These are phyloP conservation scores for Epinephelus malabaricus DNA, from an alignment of 2,797 vertebrate species.

Conservation along the genomic window DNA sequence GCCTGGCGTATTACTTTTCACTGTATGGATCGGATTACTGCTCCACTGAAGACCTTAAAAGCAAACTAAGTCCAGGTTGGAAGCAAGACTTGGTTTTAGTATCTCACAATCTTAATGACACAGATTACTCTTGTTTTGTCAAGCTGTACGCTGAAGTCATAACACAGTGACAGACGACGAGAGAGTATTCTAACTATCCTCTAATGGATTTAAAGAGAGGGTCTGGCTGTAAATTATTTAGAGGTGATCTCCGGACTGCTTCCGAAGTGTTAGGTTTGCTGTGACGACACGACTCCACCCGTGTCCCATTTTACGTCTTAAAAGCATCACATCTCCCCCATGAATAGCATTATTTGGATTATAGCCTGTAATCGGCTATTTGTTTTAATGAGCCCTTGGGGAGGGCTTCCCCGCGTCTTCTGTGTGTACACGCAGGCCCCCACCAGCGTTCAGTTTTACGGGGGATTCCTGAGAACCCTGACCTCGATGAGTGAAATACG, in stretches of 20 bases:
- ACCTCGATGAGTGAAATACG: constrained; percentile 88
- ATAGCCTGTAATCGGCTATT: constrained; percentile 79
- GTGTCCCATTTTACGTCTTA: constrained; percentile 61
- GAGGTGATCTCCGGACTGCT: constrained; percentile 51
- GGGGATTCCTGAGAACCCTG: constrained; percentile 84
- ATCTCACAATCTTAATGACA: constrained; percentile 56
- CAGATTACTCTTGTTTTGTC: constrained; percentile 75
- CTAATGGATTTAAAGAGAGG: constrained; percentile 65
- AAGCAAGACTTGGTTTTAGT: constrained; percentile 31
- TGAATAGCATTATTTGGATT: constrained; percentile 80
- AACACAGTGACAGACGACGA: constrained; percentile 62
- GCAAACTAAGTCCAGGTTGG: constrained; percentile 48
- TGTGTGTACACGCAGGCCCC: constrained; percentile 47
- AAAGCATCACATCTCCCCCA: constrained; percentile 55
- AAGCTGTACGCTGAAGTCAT: constrained; percentile 62
- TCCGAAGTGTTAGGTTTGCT: constrained; percentile 52
- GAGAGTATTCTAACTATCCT: constrained; percentile 50
- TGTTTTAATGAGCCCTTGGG: constrained; percentile 80
- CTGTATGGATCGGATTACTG: constrained; percentile 61
- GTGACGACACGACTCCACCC: constrained; percentile 59
- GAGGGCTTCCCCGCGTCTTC: constrained; percentile 73
- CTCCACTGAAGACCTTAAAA: constrained; percentile 47
- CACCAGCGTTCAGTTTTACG: constrained; percentile 73
- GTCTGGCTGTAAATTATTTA: constrained; percentile 74
- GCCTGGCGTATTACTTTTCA: constrained; percentile 53